Percentiles rank a stretch among this genome's conserved stretches.
Evolutionary conservation across 2,888 invertebrate species (phyloP).

Genomic region (Neoscelio sp.): DNA sequence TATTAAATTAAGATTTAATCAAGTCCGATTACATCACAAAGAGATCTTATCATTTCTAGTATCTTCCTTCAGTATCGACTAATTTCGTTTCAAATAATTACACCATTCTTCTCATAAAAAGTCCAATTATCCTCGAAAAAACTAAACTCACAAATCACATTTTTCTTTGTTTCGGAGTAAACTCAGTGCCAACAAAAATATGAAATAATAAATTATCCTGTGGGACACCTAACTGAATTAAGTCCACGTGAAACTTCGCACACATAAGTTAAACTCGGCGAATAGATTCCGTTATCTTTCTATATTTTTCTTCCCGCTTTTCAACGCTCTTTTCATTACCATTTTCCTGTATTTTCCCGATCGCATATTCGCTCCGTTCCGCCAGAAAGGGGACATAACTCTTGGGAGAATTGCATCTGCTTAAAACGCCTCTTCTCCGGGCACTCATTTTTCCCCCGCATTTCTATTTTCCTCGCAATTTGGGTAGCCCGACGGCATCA

Average conservation of each 20-base stretch:
- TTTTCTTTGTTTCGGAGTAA: slow-evolving; percentile 1
- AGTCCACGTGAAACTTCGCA: slow-evolving; percentile 33
- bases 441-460: slow-evolving; percentile 22
- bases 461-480: slow-evolving; percentile 71
- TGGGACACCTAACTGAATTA: slow-evolving; percentile 28
- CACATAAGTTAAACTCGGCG: slow-evolving; percentile 16
- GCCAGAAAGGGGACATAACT: slow-evolving; percentile 59
- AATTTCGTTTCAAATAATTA: too few relatives aligned
- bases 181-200: slow-evolving; percentile 31
- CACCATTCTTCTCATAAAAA: slow-evolving; percentile 12
- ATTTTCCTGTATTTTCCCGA: slow-evolving; percentile 58
- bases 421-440: slow-evolving; percentile 62
- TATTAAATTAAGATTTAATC: too few relatives aligned
- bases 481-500: slow-evolving; percentile 41
- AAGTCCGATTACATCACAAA: too few relatives aligned
- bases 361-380: slow-evolving; percentile 43
- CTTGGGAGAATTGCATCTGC: slow-evolving; percentile 72
- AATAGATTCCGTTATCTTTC: slow-evolving; percentile 41
- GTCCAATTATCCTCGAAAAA: slow-evolving; percentile 13
- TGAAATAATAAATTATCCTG: slow-evolving; percentile 47
- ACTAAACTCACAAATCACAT: slow-evolving; percentile 21
- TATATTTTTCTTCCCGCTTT: slow-evolving; percentile 41
- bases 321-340: slow-evolving; percentile 41
- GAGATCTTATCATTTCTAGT: too few relatives aligned
- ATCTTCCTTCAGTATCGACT: too few relatives aligned